Conservation (phyloP, 2,888 invertebrate species). For the Isotomurus palustris region DNA sequence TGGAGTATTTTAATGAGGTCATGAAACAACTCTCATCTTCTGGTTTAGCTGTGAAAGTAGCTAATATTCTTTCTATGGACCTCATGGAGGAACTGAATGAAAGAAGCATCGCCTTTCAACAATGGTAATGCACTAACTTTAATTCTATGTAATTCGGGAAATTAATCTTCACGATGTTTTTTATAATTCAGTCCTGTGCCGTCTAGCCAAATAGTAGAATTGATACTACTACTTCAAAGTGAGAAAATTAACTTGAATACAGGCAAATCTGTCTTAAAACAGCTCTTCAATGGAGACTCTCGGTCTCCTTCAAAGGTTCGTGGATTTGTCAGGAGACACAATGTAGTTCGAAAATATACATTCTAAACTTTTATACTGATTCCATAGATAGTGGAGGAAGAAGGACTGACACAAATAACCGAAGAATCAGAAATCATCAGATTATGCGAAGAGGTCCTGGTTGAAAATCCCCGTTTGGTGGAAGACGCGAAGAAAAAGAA, state of each 20-base stretch:
- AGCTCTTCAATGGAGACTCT: constrained; percentile 52
- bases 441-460: constrained; percentile 60
- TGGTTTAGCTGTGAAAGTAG: constrained; percentile 58
- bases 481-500: constrained; percentile 34
- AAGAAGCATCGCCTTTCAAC: constrained; percentile 56
- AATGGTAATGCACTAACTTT: constrained; percentile 55
- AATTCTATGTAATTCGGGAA: not conserved
- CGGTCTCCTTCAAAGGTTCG: constrained; percentile 52
- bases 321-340: constrained; percentile 3
- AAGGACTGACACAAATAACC: constrained; percentile 62
- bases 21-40: constrained; percentile 50
- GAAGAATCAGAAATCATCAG: constrained; percentile 59
- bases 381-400: constrained; percentile 57
- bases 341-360: not conserved
- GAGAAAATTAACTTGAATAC: constrained; percentile 61
- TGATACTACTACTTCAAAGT: constrained; percentile 59
- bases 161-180: constrained; percentile 19
- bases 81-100: constrained; percentile 64
- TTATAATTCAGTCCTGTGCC: constrained; percentile 53
- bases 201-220: constrained; percentile 57
- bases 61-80: constrained; percentile 67
- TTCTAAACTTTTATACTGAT: constrained; percentile 47
- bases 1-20: constrained; percentile 58
- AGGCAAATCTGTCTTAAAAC: constrained; percentile 55
- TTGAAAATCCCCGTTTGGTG: constrained; percentile 63